phyloP scores from a whole-genome alignment of 2,797 vertebrate genomes.

The Protonibea diacanthus region DNA sequence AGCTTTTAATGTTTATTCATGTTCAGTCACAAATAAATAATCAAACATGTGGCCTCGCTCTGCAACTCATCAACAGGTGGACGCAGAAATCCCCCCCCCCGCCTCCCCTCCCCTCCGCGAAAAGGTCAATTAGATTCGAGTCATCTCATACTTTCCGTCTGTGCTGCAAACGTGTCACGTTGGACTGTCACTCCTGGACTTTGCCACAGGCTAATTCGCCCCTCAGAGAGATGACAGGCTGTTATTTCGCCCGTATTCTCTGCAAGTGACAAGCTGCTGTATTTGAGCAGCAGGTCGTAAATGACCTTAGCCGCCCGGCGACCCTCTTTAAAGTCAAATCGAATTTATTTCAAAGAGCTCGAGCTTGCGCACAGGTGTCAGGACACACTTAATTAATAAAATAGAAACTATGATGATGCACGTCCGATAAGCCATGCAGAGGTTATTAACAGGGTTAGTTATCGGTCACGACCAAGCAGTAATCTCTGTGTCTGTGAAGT shows the following conservation, averaged over 20 bases:
- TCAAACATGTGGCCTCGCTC: conserved; percentile 22
- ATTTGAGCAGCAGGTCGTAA: conserved; percentile 15
- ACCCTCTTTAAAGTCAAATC: not conserved
- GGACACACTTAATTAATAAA: not conserved
- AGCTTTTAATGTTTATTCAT: conserved; percentile 51
- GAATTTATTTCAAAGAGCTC: conserved; percentile 16
- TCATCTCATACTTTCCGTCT: conserved; percentile 46
- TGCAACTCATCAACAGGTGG: conserved; percentile 68
- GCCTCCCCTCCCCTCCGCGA: not conserved
- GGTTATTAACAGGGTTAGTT: no score
- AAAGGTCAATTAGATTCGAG: conserved; percentile 65
- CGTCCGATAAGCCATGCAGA: no score
- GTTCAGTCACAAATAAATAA: conserved; percentile 8
- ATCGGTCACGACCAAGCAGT: no score
- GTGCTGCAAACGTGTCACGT: conserved; percentile 28
- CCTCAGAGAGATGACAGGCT: conserved; percentile 16
- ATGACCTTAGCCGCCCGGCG: conserved; percentile 18
- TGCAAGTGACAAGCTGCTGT: conserved; percentile 5
- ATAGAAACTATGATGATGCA: no score
- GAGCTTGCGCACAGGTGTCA: not conserved
- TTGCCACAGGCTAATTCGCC: conserved; percentile 14
- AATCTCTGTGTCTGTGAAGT: no score
- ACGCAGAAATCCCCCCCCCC: conserved; percentile 25
- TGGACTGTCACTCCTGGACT: conserved; percentile 17
- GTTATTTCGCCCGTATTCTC: conserved; percentile 13